Evolutionary conservation across 2,113 vertebrate species (phyloP), one percentile per base, ranked within the genome.

Genomic region (Ondatra zibethicus): DNA sequence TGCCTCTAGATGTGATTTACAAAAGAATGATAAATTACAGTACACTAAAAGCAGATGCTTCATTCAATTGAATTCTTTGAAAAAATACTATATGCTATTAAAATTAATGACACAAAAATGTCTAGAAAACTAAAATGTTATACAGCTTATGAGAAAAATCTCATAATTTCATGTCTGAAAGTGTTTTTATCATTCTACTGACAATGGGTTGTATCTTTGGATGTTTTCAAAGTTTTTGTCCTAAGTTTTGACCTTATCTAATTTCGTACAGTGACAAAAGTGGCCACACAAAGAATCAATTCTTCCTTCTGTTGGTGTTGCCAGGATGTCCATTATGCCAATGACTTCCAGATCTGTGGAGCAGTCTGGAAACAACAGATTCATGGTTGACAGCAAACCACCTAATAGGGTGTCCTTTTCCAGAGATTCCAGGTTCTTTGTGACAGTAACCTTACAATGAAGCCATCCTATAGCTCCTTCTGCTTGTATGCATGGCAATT

Each of bases 71-170:
- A 58, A 91, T 85, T 78, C 78, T 88, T 93, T 81, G 58, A 88
- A 88, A 8, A 58, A 70, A 13, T n/a, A 82, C 72, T 82, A 47
- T 85, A 39, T 82, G 39, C 55, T 39, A 39, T 82, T 95, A 89
- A 91, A 86, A 89, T 90, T 55, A 88, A 92, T 58, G 36, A 50
- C 7, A 91, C 19, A 61, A 96, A 81, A 75, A 77, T 82, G 1
- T n/a, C 2, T 45, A 76, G 47, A 76, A 89, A 91, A 92, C 75
- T 84, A 92, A 96, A 96, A 95, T 85, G 19, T 82, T 92, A 47
- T 11, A 52, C 39, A 42, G 9, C 55, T 78, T 93, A 16, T 76
- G 19, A 0, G 89, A 1, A 92, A 92, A 89, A 88, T 89, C 10
- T 78, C 29, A 50, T 87, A 84, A 78, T 42, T 95, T 89, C 23